A percentile compares a stretch with the other conserved stretches of the same genome.
phyloP scores from a whole-genome alignment of 2,797 vertebrate genomes.

The Champsocephalus gunnari region DNA sequence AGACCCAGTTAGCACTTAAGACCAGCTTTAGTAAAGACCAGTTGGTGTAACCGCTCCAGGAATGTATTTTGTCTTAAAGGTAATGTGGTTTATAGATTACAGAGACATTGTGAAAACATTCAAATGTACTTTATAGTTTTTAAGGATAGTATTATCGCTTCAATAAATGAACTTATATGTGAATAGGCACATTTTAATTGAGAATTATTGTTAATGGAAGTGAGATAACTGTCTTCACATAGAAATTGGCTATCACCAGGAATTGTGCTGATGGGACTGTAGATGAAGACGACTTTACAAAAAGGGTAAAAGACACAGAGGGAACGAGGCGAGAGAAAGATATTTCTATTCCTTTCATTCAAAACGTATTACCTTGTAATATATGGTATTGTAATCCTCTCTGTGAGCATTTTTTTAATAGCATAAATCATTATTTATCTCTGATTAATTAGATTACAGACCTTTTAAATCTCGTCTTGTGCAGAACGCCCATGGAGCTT shows the following conservation, averaged over 20 bases:
- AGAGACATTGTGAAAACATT: slow-evolving; percentile 1
- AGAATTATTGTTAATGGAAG: slow-evolving; percentile 6
- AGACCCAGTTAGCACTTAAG: too few relatives aligned
- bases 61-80: not conserved
- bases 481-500: slow-evolving; percentile 79
- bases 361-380: slow-evolving; percentile 72
- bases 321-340: slow-evolving; percentile 31
- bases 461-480: slow-evolving; percentile 79
- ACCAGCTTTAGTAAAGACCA: too few relatives aligned
- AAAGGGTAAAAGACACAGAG: slow-evolving; percentile 17
- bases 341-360: slow-evolving; percentile 43
- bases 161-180: slow-evolving; percentile 6
- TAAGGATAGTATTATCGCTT: not conserved
- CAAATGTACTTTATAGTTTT: not conserved
- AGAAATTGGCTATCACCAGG: not conserved
- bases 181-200: not conserved
- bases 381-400: slow-evolving; percentile 81
- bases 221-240: not conserved
- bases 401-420: slow-evolving; percentile 78
- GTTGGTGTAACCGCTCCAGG: too few relatives aligned
- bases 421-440: slow-evolving; percentile 84
- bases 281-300: slow-evolving; percentile 21
- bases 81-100: slow-evolving; percentile 3
- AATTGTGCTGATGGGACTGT: slow-evolving; percentile 14
- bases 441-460: slow-evolving; percentile 85